These are phyloP conservation scores for Carassius gibelio DNA, from an alignment of 2,113 vertebrate genomes.

Conservation along the genomic window DNA sequence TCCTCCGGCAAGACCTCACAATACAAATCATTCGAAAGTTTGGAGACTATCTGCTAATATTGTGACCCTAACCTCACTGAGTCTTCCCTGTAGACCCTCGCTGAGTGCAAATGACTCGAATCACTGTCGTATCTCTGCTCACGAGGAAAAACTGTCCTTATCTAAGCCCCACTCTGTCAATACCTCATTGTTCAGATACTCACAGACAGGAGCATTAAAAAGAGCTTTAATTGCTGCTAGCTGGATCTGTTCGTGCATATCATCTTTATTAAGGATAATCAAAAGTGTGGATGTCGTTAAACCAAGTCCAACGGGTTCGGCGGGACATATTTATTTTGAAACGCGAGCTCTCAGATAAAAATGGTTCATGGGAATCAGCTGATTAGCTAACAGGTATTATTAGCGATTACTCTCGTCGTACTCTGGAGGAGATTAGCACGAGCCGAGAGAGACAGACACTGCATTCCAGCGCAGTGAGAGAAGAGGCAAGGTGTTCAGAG, in stretches of 20 bases:
- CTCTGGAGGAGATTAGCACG: constrained; percentile 48
- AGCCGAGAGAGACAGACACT: constrained; percentile 33
- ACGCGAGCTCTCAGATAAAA: constrained; percentile 30
- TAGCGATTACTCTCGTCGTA: constrained; percentile 40
- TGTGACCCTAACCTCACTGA: constrained; percentile 62
- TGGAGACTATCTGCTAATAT: constrained; percentile 66
- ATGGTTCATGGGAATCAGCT: constrained; percentile 49
- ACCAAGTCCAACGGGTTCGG: neutral
- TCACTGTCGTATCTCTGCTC: constrained; percentile 39
- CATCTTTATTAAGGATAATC: neutral
- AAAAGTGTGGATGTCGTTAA: neutral
- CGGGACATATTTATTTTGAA: constrained; percentile 25
- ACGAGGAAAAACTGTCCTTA: neutral
- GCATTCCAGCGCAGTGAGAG: constrained; percentile 62
- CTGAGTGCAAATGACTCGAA: constrained; percentile 67
- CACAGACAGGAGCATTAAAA: neutral
- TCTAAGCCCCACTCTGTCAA: neutral
- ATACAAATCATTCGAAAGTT: constrained; percentile 68
- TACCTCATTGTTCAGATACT: neutral
- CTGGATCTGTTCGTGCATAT: neutral
- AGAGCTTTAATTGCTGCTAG: neutral
- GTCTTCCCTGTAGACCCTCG: constrained; percentile 36
- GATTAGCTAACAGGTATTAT: constrained; percentile 57
- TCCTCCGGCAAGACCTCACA: constrained; percentile 55
- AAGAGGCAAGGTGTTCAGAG: constrained; percentile 39